phyloP scores from a whole-genome alignment of 2,113 vertebrate genomes.

The Brachionichthys hirsutus region DNA sequence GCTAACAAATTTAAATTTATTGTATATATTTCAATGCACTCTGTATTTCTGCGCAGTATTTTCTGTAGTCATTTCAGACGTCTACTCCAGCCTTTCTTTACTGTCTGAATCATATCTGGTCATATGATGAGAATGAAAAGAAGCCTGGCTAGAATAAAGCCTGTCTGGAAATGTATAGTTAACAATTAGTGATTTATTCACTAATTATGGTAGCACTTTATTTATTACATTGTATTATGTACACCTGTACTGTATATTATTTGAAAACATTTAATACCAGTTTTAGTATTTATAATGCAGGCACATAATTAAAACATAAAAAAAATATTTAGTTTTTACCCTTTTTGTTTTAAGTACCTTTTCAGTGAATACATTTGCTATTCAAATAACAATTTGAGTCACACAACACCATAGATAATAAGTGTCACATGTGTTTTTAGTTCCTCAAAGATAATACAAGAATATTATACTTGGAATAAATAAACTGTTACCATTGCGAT shows the following conservation, averaged over 20 bases:
- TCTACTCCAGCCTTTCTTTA: conserved; percentile 53
- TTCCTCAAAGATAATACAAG: neutral
- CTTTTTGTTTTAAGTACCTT: too few species aligned
- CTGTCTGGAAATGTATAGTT: conserved; percentile 33
- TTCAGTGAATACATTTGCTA: too few species aligned
- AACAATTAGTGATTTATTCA: conserved; percentile 27
- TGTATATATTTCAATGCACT: conserved; percentile 2
- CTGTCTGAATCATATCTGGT: conserved; percentile 18
- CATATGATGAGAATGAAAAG: conserved; percentile 30
- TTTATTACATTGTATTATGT: conserved; percentile 43
- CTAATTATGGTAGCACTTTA: conserved; percentile 59
- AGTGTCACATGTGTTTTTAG: too few species aligned
- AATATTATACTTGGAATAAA: conserved; percentile 23
- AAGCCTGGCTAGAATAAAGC: conserved; percentile 43
- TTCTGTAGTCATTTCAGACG: conserved; percentile 37
- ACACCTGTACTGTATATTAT: neutral
- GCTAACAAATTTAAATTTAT: neutral
- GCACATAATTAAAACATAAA: too few species aligned
- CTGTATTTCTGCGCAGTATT: conserved; percentile 38
- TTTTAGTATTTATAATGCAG: too few species aligned
- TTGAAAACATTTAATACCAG: neutral
- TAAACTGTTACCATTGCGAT: conserved; percentile 57
- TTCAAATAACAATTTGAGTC: too few species aligned
- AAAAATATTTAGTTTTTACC: too few species aligned
- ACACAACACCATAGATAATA: too few species aligned